Percentiles rank a stretch among this genome's conserved stretches.
These are phyloP conservation scores for Yasuhikotakia modesta DNA, from an alignment of 2,797 vertebrate genomes.

Conservation along the genomic window DNA sequence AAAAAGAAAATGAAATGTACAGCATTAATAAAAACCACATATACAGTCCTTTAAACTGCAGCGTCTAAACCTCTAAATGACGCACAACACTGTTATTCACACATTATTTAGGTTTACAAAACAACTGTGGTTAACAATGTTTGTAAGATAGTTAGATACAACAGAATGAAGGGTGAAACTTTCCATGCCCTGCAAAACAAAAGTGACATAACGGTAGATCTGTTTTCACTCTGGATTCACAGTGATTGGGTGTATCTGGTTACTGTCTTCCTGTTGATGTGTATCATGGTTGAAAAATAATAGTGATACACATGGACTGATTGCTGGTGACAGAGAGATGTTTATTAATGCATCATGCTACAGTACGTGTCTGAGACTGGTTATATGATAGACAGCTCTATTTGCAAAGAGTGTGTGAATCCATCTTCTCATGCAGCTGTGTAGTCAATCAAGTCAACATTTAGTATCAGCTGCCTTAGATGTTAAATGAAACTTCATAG, in stretches of 20 bases:
- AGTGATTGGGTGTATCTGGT: neutral
- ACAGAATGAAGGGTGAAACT: slow-evolving; percentile 7
- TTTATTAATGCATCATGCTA: slow-evolving; percentile 21
- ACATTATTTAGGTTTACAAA: neutral
- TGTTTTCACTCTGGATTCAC: neutral
- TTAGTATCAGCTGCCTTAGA: slow-evolving; percentile 30
- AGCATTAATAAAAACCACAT: too few species aligned
- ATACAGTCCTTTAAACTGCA: too few species aligned
- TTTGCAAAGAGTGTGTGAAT: too few species aligned
- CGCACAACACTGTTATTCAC: neutral
- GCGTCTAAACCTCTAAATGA: too few species aligned
- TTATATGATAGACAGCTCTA: slow-evolving; percentile 54
- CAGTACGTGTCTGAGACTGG: slow-evolving; percentile 22
- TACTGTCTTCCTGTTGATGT: neutral
- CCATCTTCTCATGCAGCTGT: slow-evolving; percentile 11
- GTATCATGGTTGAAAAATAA: slow-evolving; percentile 14
- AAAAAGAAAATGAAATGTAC: too few species aligned
- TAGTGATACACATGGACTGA: slow-evolving; percentile 17
- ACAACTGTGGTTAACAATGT: neutral
- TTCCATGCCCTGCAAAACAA: neutral
- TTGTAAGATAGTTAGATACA: slow-evolving; percentile 1
- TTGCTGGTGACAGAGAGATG: slow-evolving; percentile 32
- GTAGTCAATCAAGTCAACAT: slow-evolving; percentile 46
- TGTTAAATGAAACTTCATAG: slow-evolving; percentile 21
- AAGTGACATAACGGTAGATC: slow-evolving; percentile 14